Percentiles rank a stretch among this genome's conserved stretches.
Evolutionary conservation across 2,797 vertebrate genomes (phyloP).

Genomic region (Liparis tanakae): DNA sequence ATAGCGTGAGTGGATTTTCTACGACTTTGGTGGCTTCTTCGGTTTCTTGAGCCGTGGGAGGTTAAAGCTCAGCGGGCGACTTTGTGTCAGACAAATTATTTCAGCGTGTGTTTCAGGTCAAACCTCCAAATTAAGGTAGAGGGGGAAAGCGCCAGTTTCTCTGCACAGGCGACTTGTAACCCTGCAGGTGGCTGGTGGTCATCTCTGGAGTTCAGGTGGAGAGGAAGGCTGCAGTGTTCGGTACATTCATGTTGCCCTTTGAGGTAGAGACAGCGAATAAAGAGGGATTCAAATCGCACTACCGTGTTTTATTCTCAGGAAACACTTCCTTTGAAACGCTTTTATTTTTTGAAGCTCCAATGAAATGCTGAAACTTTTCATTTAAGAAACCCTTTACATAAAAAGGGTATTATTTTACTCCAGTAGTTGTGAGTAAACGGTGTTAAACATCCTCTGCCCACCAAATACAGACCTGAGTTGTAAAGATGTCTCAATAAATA

Average conservation of each 20-base stretch:
- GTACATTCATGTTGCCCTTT: constrained; percentile 5
- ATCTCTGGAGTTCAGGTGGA: constrained; percentile 23
- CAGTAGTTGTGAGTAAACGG: neutral
- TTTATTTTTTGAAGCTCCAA: neutral
- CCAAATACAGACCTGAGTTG: neutral
- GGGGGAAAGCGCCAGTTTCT: constrained; percentile 35
- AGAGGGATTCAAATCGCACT: neutral
- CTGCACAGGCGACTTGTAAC: constrained; percentile 38
- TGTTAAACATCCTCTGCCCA: neutral
- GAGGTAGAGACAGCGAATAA: constrained; percentile 8
- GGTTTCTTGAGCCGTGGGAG: constrained; percentile 33
- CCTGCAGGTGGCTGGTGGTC: constrained; percentile 25
- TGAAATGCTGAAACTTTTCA: neutral
- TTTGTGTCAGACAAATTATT: constrained; percentile 46
- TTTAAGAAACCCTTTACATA: neutral
- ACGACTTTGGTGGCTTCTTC: constrained; percentile 15
- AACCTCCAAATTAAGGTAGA: constrained; percentile 30
- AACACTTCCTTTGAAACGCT: neutral
- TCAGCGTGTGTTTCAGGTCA: constrained; percentile 42
- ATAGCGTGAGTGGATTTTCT: constrained; percentile 3
- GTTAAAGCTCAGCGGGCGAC: constrained; percentile 24
- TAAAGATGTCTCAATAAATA: neutral
- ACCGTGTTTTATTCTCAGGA: neutral
- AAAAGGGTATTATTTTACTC: neutral
- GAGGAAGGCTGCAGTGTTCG: constrained; percentile 9